Conservation (phyloP, 1,140 invertebrate genomes). For the Drosophila erecta region DNA sequence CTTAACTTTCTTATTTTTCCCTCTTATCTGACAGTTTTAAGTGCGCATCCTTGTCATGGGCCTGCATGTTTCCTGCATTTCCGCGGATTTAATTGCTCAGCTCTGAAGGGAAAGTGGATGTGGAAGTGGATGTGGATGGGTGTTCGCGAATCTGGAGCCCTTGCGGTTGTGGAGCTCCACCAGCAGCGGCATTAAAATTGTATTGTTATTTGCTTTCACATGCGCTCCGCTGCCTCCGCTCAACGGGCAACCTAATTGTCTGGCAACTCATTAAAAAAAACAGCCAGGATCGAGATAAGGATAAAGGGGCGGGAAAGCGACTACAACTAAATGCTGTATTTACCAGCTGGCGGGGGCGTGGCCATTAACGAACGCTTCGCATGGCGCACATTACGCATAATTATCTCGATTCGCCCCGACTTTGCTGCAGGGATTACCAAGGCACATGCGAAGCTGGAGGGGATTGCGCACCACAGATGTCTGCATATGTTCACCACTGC, state of each 20-base stretch:
- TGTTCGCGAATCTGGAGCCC: not conserved
- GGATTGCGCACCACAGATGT: conserved; percentile 7
- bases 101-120: conserved; percentile 1
- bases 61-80: conserved; percentile 41
- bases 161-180: conserved; percentile 5
- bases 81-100: conserved; percentile 68
- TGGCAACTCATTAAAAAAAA: conserved; percentile 74
- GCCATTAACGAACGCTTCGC: conserved; percentile 20
- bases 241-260: conserved; percentile 64
- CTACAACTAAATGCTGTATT: conserved; percentile 49
- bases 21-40: conserved; percentile 33
- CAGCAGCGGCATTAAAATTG: conserved; percentile 70
- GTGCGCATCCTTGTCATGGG: conserved; percentile 5
- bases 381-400: conserved; percentile 33
- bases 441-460: conserved; percentile 13
- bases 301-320: not conserved
- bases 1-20: not conserved
- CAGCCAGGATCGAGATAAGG: not conserved
- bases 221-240: conserved; percentile 28
- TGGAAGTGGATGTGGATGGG: too few relatives aligned
- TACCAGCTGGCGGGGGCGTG: conserved; percentile 14
- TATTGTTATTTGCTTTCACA: conserved; percentile 70
- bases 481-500: conserved; percentile 17
- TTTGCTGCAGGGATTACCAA: conserved; percentile 5
- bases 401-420: conserved; percentile 24